These are phyloP conservation scores for Lagopus leucura DNA, from an alignment of 2,113 vertebrate species.

Conservation along the genomic window DNA sequence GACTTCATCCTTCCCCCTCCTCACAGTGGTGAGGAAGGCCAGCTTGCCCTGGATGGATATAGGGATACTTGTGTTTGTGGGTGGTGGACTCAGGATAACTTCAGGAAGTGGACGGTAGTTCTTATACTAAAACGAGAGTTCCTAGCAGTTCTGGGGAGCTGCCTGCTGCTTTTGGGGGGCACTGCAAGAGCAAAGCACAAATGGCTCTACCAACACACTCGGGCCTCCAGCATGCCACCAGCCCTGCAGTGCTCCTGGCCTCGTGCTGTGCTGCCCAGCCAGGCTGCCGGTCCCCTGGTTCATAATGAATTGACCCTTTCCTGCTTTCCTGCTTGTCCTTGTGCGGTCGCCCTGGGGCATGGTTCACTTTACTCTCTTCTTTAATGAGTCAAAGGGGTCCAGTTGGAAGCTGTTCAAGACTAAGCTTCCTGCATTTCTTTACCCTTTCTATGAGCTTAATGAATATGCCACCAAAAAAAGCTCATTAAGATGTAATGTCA, in stretches of 20 bases:
- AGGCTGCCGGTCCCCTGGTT: fast-evolving
- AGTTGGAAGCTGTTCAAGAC: slow-evolving; percentile 63
- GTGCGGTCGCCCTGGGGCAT: slow-evolving; percentile 40
- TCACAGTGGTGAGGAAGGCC: not conserved
- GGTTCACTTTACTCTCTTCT: slow-evolving; percentile 57
- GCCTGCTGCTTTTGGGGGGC: not conserved
- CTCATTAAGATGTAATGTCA: slow-evolving; percentile 62
- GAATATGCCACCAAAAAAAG: slow-evolving; percentile 62
- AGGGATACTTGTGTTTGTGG: not conserved
- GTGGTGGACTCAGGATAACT: not conserved
- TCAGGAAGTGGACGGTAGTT: not conserved
- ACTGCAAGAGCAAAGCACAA: not conserved
- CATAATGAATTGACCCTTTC: slow-evolving; percentile 71
- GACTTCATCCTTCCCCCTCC: slow-evolving; percentile 22
- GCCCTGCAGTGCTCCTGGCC: not conserved
- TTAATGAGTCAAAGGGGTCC: slow-evolving; percentile 68
- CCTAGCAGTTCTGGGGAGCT: not conserved
- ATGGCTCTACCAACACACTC: not conserved
- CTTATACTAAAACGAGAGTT: not conserved
- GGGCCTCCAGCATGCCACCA: fast-evolving
- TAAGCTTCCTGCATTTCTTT: slow-evolving; percentile 45
- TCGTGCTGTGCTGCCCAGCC: not conserved
- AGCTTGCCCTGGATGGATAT: not conserved
- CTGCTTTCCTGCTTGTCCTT: slow-evolving; percentile 60
- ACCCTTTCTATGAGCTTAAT: slow-evolving; percentile 52